Conservation (phyloP, 2,113 vertebrate species). For the Ageneiosus marmoratus region DNA sequence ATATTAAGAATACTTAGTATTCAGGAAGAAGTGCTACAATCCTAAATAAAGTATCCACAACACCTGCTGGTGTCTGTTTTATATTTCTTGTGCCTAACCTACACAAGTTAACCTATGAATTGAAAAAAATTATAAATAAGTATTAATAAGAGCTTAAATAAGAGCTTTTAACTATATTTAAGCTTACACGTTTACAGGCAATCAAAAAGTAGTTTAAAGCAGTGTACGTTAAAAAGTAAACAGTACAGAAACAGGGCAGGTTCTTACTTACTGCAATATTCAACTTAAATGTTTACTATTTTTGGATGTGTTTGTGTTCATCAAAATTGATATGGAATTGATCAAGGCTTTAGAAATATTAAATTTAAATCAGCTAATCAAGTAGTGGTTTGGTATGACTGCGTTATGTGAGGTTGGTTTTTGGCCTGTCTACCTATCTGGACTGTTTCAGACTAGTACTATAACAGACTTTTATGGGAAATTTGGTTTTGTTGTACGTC, state of each 20-base stretch:
- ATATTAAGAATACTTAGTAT: not conserved
- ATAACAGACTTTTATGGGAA: slow-evolving; percentile 45
- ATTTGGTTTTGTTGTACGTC: slow-evolving; percentile 56
- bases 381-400: not conserved
- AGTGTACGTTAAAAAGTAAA: not conserved
- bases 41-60: not conserved
- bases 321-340: not conserved
- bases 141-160: not conserved
- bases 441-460: slow-evolving; percentile 30
- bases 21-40: not conserved
- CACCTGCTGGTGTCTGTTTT: not conserved
- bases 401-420: slow-evolving; percentile 8
- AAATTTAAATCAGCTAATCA: not conserved
- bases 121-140: not conserved
- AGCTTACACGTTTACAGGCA: not conserved
- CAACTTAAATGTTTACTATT: not conserved
- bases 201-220: not conserved
- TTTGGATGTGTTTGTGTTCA: not conserved
- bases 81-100: not conserved
- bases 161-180: not conserved
- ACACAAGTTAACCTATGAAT: not conserved
- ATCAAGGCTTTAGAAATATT: not conserved
- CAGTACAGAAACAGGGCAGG: not conserved
- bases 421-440: slow-evolving; percentile 8
- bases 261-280: not conserved